Conservation (phyloP, 2,113 vertebrate genomes). For the Zeus faber region DNA sequence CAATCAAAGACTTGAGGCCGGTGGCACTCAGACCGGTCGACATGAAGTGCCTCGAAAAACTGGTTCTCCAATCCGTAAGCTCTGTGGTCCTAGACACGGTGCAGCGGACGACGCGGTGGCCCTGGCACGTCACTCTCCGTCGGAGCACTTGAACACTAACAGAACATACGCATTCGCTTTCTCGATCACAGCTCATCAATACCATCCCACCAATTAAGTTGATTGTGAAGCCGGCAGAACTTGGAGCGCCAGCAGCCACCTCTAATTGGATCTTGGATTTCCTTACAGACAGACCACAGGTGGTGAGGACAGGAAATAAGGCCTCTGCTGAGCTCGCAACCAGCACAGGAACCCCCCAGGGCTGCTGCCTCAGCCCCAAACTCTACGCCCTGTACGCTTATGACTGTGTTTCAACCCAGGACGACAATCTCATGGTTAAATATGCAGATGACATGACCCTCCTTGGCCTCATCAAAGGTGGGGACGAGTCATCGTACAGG, state of each 20-base stretch:
- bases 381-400: neutral
- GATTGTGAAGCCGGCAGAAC: neutral
- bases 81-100: neutral
- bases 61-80: conserved; percentile 1
- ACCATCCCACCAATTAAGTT: neutral
- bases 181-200: neutral
- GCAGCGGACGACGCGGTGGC: neutral
- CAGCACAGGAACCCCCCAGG: too few species aligned
- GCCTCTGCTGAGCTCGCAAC: too few species aligned
- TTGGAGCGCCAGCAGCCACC: neutral
- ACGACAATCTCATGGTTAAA: conserved; percentile 1
- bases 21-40: neutral
- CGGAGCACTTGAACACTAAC: neutral
- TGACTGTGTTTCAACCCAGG: neutral
- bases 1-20: conserved; percentile 6
- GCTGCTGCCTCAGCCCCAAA: neutral
- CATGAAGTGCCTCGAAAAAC: conserved; percentile 13
- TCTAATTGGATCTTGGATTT: neutral
- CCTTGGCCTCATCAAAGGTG: conserved; percentile 2
- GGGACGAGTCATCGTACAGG: conserved; percentile 1
- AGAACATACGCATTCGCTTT: conserved; percentile 1
- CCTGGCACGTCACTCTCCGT: neutral
- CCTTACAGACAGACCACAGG: neutral
- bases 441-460: conserved; percentile 2
- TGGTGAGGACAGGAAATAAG: too few species aligned